Percentiles rank a stretch among this genome's conserved stretches.
Conservation (phyloP, 1,140 invertebrate genomes). For the Bombus turneri region DNA sequence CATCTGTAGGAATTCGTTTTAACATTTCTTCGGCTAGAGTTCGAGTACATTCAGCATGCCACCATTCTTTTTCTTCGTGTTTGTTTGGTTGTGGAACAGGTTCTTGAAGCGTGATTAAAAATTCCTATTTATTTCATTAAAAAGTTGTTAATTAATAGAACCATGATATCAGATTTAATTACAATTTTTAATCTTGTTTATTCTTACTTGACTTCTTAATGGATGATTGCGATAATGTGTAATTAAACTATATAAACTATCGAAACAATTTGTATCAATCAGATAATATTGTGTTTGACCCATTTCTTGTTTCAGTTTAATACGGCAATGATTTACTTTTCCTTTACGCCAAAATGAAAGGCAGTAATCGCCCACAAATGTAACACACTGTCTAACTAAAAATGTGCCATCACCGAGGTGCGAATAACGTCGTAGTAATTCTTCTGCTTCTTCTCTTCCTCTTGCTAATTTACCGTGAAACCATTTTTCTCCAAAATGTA, state of each 20-base stretch:
- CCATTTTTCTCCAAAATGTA: conserved; percentile 98
- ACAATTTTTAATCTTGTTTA: conserved; percentile 1
- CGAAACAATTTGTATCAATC: conserved; percentile 94
- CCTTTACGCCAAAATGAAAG: conserved; percentile 96
- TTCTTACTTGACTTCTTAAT: conserved; percentile 88
- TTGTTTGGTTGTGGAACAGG: conserved; percentile 97
- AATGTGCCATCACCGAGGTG: conserved; percentile 97
- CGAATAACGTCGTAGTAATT: conserved; percentile 90
- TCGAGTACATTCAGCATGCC: conserved; percentile 90
- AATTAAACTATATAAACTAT: conserved; percentile 96
- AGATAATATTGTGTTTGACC: conserved; percentile 95
- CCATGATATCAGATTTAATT: not conserved
- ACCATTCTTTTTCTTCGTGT: conserved; percentile 98
- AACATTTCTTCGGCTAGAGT: conserved; percentile 93
- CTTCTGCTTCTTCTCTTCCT: conserved; percentile 89
- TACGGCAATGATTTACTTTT: conserved; percentile 96
- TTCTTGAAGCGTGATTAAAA: conserved; percentile 92
- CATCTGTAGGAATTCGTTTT: conserved; percentile 91
- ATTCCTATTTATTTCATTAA: conserved; percentile 84
- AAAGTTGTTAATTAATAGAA: conserved; percentile 21
- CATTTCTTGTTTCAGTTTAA: conserved; percentile 93
- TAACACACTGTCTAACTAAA: conserved; percentile 96
- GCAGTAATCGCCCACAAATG: conserved; percentile 98
- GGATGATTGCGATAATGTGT: conserved; percentile 95
- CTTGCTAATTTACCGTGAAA: conserved; percentile 94